Base-by-base conservation (phyloP, 2,113 vertebrate species). In the Phalacrocorax brasilianus region DNA sequence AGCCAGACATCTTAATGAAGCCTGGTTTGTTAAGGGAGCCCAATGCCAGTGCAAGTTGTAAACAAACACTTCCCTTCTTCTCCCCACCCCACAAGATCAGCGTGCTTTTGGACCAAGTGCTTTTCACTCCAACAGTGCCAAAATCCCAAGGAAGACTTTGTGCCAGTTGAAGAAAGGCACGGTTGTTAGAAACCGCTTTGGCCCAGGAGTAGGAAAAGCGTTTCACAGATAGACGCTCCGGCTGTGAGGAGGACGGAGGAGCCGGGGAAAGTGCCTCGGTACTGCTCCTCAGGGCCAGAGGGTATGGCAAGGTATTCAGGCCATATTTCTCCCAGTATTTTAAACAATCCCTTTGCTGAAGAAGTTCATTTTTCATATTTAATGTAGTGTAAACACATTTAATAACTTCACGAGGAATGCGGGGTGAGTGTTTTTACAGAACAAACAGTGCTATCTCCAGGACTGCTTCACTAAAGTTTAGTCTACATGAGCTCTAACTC, bases 291-390 rank as follows among this genome's bases (percentile, higher is more conserved):
- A 2, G 70, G 80, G 52, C 70, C 52, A 32, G 38, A 28, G 67
- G 50, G 56, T 32, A 66, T 11, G 2, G 74, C 66, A 47, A 89
- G 88, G 80, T 87, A 89, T 91, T 85, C 84, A 1, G 0, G 49
- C 78, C 88, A 47, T 89, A 89, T 62, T 95, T 95, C 87, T 92
- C 78, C 47, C 42, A 7, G 52, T 71, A 61, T 95, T 95, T 93
- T 89, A 96, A 96, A 95, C 87, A 96, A 90, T 63, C 77, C 74
- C 52, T 33, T 68, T 2, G 6, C 89, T 19, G 67, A 95, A 94
- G 58, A 96, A 83, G 93, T 85, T 94, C 6, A 89, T 97, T 97
- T 97, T 95, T 97, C 96, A 93, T 97, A 97, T 95, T 97, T 95
- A 97, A 97, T 96, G 93, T 93, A 91, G 77, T 95, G 84, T 94